Evolutionary conservation across 92 coral and sea anemone species (phyloP).

Genomic region (Umimayanthus kanabou): DNA sequence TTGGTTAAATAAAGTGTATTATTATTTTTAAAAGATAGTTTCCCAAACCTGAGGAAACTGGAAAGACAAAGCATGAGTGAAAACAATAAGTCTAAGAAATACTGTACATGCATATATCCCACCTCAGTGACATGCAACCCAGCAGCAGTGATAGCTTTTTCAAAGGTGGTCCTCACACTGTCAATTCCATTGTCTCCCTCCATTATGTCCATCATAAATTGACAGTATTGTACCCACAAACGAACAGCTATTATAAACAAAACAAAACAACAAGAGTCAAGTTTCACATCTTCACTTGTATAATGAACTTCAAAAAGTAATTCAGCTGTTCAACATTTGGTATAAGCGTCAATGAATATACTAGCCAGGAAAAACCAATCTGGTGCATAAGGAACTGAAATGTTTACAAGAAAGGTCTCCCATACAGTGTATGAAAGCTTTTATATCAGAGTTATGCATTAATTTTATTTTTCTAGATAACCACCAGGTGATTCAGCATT

Average conservation of each 20-base stretch:
- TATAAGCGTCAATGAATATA: not conserved
- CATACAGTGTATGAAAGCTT: no score
- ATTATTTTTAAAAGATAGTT: no score
- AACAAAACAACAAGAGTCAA: not conserved
- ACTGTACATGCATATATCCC: not conserved
- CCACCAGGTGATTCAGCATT: no score
- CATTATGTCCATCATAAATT: constrained; percentile 95
- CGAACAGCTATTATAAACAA: constrained; percentile 73
- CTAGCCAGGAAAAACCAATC: no score
- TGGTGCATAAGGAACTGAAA: no score
- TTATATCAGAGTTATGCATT: no score
- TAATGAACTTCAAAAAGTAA: not conserved
- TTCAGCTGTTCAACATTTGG: not conserved
- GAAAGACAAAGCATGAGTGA: not conserved
- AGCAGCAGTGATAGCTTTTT: constrained; percentile 87
- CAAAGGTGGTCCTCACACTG: constrained; percentile 84
- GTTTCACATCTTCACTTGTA: not conserved
- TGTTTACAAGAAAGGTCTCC: no score
- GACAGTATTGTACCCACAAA: constrained; percentile 91
- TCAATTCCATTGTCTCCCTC: constrained; percentile 75
- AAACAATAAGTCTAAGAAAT: not conserved
- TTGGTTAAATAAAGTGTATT: no score
- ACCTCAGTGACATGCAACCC: constrained; percentile 99
- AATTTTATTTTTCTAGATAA: no score
- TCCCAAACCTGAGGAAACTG: not conserved